Evolutionary conservation across 2,888 invertebrate species (phyloP).

Genomic region (Esperia sulphurella): DNA sequence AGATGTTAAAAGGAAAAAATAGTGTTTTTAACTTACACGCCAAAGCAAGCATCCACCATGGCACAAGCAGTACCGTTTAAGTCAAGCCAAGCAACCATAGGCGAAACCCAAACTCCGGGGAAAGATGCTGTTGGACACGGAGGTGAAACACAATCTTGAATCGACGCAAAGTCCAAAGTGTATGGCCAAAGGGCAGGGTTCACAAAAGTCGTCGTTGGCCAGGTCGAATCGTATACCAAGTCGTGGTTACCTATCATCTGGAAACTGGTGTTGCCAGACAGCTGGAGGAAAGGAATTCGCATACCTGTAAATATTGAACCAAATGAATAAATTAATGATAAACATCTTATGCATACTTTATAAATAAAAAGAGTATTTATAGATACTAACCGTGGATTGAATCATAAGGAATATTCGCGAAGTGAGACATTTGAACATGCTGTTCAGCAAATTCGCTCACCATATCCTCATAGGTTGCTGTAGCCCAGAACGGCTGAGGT

Average conservation of each 20-base stretch:
- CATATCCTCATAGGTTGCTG: constrained; percentile 70
- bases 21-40: constrained; percentile 50
- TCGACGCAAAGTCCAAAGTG: constrained; percentile 80
- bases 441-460: constrained; percentile 81
- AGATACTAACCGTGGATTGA: constrained; percentile 45
- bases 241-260: constrained; percentile 71
- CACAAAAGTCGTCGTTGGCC: constrained; percentile 67
- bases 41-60: constrained; percentile 77
- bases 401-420: constrained; percentile 72
- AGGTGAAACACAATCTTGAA: constrained; percentile 76
- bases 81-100: constrained; percentile 80
- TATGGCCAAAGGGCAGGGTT: constrained; percentile 82
- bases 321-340: not conserved
- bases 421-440: constrained; percentile 62
- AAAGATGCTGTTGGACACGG: constrained; percentile 79
- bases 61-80: constrained; percentile 67
- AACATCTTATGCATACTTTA: not conserved
- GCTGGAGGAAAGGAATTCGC: constrained; percentile 78
- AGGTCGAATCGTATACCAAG: constrained; percentile 81
- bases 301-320: constrained; percentile 40
- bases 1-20: not conserved
- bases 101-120: constrained; percentile 82
- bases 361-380: not conserved
- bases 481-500: constrained; percentile 80
- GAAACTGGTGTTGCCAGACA: constrained; percentile 78